Evolutionary conservation across 2,113 vertebrate species (phyloP).

Genomic region (Lamprotornis superbus): DNA sequence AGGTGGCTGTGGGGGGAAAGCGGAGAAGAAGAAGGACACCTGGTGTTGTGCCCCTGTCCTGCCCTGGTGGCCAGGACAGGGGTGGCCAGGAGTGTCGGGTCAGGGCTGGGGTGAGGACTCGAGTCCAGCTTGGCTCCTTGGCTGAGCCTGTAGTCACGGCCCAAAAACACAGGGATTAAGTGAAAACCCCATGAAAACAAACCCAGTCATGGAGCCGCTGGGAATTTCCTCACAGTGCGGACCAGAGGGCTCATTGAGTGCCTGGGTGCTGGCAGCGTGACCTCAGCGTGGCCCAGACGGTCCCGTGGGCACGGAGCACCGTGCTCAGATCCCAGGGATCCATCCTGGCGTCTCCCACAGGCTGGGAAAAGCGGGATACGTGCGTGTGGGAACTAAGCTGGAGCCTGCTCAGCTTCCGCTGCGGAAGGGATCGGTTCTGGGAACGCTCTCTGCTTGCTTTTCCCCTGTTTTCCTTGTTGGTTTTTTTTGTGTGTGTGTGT

Average conservation of each 20-base stretch:
- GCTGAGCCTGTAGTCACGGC: rapidly evolving
- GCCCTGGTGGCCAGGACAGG: too few relatives aligned
- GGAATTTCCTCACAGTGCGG: not conserved
- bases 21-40: rapidly evolving
- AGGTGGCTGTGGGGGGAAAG: not conserved
- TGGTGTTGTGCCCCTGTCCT: not conserved
- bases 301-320: not conserved
- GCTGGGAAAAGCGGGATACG: rapidly evolving
- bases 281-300: not conserved
- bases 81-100: rapidly evolving
- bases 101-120: rapidly evolving
- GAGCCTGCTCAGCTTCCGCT: not conserved
- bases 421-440: rapidly evolving
- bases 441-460: not conserved
- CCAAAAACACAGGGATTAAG: not conserved
- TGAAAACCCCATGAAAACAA: not conserved
- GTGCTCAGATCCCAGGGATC: not conserved
- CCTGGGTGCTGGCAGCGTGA: not conserved
- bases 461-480: not conserved
- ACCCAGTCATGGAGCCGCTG: not conserved
- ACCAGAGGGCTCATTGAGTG: not conserved
- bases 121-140: not conserved
- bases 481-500: not conserved
- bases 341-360: rapidly evolving
- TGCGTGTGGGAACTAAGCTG: not conserved